phyloP scores from a whole-genome alignment of 2,888 invertebrate species.

The Carpatolechia fugitivella region DNA sequence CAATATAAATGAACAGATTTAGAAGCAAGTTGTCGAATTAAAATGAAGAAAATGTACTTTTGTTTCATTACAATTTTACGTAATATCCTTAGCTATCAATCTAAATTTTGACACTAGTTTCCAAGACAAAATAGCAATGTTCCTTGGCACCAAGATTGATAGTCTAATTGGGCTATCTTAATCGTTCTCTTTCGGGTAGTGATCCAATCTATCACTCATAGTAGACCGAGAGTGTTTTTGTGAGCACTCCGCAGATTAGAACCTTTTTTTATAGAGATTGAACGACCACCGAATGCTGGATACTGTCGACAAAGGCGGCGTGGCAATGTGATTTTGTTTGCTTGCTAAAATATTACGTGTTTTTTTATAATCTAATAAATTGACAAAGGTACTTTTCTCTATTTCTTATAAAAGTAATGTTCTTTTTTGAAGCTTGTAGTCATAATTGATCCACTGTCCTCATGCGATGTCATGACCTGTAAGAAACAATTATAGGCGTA shows the following conservation, averaged over 20 bases:
- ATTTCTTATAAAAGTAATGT: no score
- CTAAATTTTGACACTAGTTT: not conserved
- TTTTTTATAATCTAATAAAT: no score
- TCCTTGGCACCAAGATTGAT: conserved; percentile 20
- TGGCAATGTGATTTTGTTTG: not conserved
- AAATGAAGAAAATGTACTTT: no score
- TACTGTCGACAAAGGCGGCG: not conserved
- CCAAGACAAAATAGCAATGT: not conserved
- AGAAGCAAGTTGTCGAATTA: no score
- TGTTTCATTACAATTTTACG: no score
- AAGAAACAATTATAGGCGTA: no score
- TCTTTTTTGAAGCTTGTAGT: no score
- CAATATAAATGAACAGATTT: no score
- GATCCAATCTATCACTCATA: conserved; percentile 26
- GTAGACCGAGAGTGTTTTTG: conserved; percentile 4
- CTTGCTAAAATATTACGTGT: not conserved
- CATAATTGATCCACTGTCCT: no score
- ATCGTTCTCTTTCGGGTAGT: conserved; percentile 17
- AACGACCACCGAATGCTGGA: not conserved
- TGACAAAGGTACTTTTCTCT: no score
- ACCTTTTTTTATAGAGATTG: conserved; percentile 11
- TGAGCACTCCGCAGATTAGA: conserved; percentile 4
- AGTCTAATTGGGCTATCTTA: conserved; percentile 19
- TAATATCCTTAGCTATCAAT: no score
- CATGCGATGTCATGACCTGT: no score